Evolutionary conservation across 2,797 vertebrate species (phyloP), one percentile per base, ranked within the genome.

Genomic region (Ambastaia sidthimunki): DNA sequence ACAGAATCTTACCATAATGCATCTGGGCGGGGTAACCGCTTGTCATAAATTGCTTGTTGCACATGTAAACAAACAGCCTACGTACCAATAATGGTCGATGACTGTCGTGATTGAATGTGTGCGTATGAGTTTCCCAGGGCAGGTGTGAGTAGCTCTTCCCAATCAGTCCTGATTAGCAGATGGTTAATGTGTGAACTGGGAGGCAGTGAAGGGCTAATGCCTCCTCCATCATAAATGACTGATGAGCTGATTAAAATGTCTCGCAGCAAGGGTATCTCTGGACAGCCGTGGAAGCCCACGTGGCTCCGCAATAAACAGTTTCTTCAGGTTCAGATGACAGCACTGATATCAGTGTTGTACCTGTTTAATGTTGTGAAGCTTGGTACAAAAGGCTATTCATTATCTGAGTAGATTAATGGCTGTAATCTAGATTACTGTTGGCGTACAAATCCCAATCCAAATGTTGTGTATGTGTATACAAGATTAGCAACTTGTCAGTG

Each of bases 181-280:
- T 82, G 80, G 80, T 75, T 80, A 80, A 84, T 82, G 52, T 80
- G 82, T 57, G 81, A 82, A 73, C 80, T 78, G 67, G 67, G 70
- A 84, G 74, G 54, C 55, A 59, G 70, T 74, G 54, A 57, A 80
- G 44, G 21, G 41, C 70, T 65, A 77, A 55, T 71, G 85, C 28
- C 48, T 65, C 77, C 71, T 82, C 71, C 70, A 59, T 75, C 65
- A 68, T 41, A 70, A 70, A 73, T 78, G 76, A 80, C 62, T 63
- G 75, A 83, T 83, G 72, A 71, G 79, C 71, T 73, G 70, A 81
- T 83, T 80, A 76, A 81, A 72, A 73, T n/a, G 66, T 47, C 63
- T 81, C 72, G 3, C 34, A 65, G 79, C 68, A 80, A 83, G 77
- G 73, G 73, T 68, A 55, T 62, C 31, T 76, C 37, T 74, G 52